Conservation (phyloP, 1,140 invertebrate genomes). For the Globodera ellingtonae region DNA sequence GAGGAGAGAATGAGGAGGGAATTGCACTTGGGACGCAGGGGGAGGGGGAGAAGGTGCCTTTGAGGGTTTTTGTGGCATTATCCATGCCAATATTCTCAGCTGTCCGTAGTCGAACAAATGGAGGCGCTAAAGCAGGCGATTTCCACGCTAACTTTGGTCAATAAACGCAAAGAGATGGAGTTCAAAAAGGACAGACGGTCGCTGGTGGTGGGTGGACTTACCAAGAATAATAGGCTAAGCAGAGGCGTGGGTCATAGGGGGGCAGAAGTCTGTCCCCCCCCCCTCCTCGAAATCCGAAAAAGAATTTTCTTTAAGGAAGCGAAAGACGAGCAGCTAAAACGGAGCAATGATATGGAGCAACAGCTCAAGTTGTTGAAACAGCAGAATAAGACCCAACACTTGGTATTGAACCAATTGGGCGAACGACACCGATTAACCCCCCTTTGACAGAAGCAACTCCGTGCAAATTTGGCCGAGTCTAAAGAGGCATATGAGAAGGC, state of each 20-base stretch:
- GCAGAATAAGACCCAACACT: slow-evolving; percentile 13
- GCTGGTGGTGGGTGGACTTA: slow-evolving; percentile 30
- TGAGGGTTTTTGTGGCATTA: not conserved
- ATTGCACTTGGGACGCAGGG: not conserved
- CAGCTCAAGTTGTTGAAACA: slow-evolving; percentile 7
- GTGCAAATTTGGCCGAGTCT: slow-evolving; percentile 34
- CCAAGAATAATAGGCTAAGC: too few species aligned
- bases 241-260: too few species aligned
- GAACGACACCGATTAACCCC: too few species aligned
- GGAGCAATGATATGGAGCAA: not conserved
- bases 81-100: not conserved
- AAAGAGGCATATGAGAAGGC: slow-evolving; percentile 43
- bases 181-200: slow-evolving; percentile 46
- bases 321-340: slow-evolving; percentile 7
- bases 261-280: too few species aligned
- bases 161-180: slow-evolving; percentile 53
- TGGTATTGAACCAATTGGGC: not conserved
- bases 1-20: not conserved
- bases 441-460: slow-evolving; percentile 18
- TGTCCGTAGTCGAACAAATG: slow-evolving; percentile 28
- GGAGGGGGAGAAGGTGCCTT: slow-evolving; percentile 5
- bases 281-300: too few species aligned
- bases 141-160: slow-evolving; percentile 48
- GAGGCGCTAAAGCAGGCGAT: slow-evolving; percentile 53
- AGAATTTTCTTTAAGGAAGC: not conserved